Conservation (phyloP, 2,797 vertebrate species). For the Lophura swinhoii region DNA sequence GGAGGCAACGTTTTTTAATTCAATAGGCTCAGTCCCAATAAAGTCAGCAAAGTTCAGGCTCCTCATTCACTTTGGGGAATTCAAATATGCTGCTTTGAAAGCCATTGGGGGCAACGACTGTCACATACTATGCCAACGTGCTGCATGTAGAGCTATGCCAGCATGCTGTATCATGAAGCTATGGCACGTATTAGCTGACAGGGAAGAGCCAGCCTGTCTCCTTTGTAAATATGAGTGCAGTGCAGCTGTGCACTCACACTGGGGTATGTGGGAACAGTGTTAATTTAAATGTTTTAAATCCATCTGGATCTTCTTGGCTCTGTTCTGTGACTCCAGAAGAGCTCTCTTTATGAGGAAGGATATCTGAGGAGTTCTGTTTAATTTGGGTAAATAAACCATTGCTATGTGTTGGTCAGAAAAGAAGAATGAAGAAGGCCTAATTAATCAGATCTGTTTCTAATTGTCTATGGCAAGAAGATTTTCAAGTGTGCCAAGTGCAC, state of each 20-base stretch:
- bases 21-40: background rate
- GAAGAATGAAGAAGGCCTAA: slow-evolving; percentile 22
- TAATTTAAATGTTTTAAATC: slow-evolving; percentile 22
- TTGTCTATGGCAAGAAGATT: slow-evolving; percentile 20
- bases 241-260: slow-evolving; percentile 12
- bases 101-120: background rate
- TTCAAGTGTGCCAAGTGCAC: background rate
- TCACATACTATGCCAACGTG: background rate
- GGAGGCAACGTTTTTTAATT: background rate
- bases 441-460: slow-evolving; percentile 58
- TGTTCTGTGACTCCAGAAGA: background rate
- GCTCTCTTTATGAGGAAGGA: background rate
- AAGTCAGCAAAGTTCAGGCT: slow-evolving; percentile 4
- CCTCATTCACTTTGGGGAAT: background rate
- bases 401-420: background rate
- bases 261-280: background rate
- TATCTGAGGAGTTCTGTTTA: background rate
- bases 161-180: background rate
- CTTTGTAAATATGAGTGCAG: background rate
- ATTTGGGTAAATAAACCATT: background rate
- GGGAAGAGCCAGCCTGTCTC: slow-evolving; percentile 20
- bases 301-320: slow-evolving; percentile 46
- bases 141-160: background rate
- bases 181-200: background rate
- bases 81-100: background rate